Base-by-base conservation (phyloP, 2,888 invertebrate species). In the Cantharis flavilabris region DNA sequence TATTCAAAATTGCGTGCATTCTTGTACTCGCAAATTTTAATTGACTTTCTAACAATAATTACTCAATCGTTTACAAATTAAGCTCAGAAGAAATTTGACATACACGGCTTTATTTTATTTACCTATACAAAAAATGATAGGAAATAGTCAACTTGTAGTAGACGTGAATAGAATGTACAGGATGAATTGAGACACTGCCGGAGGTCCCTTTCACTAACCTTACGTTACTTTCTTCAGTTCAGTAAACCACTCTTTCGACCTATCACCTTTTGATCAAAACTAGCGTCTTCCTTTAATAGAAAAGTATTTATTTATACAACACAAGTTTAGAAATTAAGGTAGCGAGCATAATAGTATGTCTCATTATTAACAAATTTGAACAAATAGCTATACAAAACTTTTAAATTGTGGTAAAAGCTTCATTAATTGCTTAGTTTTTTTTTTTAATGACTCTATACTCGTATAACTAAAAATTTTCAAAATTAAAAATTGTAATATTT, bases 241-340 rank as follows among this genome's bases (percentile, higher is more conserved):
- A 70, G 78, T 80, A 80, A 77, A 69, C 80, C 78, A 78, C 76
- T 80, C 80, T 71, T 49, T 74, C 76, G 80, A 80, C 78, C 80
- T 79, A 62, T 80, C 72, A 79, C 78, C 80, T 80, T 78, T 76
- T 74, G 62, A 72, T 62, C 70, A 70, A 33, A 16, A 33, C 11
- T 26, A 33, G 30, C 62, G 62, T 65, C 9, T 69, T 72, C 62
- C 65, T 70, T 76, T 76, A 33, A 33, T 33, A 33, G 33, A 33
- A 33, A 33, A 33, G 33, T 33, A 33, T 33, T 33, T 33, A 33
- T 33, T 33, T 33, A 33, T 33, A 33, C 33, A 33, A 33, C 33
- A 33, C 13, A 33, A 33, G 13, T 33, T 33, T 33, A 33, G 33
- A 33, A 33, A 33, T 33, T 33, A 33, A 33, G 33, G 33, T 33